Evolutionary conservation across 1,140 invertebrate genomes (phyloP).

Genomic region (Pseudoatta argentina): DNA sequence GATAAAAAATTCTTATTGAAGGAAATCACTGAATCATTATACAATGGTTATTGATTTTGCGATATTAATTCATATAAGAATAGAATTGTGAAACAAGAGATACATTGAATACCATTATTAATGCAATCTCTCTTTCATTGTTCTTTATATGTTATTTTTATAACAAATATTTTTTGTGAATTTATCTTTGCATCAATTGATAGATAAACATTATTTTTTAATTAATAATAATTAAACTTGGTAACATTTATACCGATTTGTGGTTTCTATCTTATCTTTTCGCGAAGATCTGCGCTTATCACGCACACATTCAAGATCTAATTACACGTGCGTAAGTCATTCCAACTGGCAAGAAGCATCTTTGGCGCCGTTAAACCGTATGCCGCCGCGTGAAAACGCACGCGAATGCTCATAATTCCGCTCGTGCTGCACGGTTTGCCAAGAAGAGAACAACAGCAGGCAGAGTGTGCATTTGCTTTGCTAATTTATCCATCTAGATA

Average conservation of each 20-base stretch:
- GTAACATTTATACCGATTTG: neutral
- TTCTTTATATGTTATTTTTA: constrained; percentile 11
- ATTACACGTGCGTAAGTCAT: constrained; percentile 31
- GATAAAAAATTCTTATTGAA: neutral
- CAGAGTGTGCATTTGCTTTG: constrained; percentile 73
- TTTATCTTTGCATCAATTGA: neutral
- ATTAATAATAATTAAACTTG: constrained; percentile 15
- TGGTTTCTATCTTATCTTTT: neutral
- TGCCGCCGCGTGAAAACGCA: constrained; percentile 49
- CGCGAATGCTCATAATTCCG: constrained; percentile 55
- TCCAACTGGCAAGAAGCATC: constrained; percentile 46
- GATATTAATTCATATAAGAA: neutral
- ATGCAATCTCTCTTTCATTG: constrained; percentile 7
- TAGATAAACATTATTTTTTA: neutral
- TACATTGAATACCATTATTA: neutral
- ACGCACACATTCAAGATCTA: constrained; percentile 14
- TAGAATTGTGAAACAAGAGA: constrained; percentile 7
- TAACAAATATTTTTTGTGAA: neutral
- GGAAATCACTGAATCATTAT: constrained; percentile 29
- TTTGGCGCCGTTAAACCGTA: constrained; percentile 44
- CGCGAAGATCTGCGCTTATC: constrained; percentile 9
- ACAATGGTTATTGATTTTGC: neutral
- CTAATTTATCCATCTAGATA: constrained; percentile 71
- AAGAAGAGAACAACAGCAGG: constrained; percentile 50
- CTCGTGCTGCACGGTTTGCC: constrained; percentile 59